Evolutionary conservation across 2,113 vertebrate genomes (phyloP), one percentile per base, ranked within the genome.

Genomic region (Desmodus rotundus): DNA sequence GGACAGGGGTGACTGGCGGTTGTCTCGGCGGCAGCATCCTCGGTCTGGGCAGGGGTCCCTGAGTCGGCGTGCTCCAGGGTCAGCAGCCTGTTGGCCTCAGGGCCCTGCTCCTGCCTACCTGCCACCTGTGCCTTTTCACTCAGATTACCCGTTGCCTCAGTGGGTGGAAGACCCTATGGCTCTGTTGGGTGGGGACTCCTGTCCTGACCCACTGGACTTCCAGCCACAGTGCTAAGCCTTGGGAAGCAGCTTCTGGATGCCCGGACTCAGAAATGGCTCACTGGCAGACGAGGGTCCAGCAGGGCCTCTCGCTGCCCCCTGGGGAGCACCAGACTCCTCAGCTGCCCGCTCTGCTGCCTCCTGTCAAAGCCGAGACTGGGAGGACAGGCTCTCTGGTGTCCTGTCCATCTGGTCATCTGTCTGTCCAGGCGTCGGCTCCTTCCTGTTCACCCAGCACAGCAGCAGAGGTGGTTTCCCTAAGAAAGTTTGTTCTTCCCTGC

Each of bases 61-160:
- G 76, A 26, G 47, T 89, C 96, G 5, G 4, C 7, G 36, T 2
- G 58, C 90, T 97, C 96, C 87, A 96, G 96, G 82, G 97, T 96
- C 97, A 97, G 97, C 95, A 94, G 96, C 93, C 91, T 96, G 94
- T 83, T 4, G 8, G 93, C 89, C 93, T 98, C 97, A 0, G 80
- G 86, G 54, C 80, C 95, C 80, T 7, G 50, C 0, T 14, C 90
- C 92, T 12, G 91, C 74, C 91, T 84, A 50, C 82, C 72, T 47
- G 88, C 93, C 95, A 22, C 94, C 94, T 80, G 92, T 17, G 67
- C 91, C 93, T 97, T 96, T 28, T 65, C 95, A 0, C 94, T 83
- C 67, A 94, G 77, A 45, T 97, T 95, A 12, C 97, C 97, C 81
- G 93, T 97, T 0, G 91, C 92, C 81, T 52, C 76, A 67, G 89